Conservation (phyloP, 2,797 vertebrate species). For the Sphenopsis melanotis region DNA sequence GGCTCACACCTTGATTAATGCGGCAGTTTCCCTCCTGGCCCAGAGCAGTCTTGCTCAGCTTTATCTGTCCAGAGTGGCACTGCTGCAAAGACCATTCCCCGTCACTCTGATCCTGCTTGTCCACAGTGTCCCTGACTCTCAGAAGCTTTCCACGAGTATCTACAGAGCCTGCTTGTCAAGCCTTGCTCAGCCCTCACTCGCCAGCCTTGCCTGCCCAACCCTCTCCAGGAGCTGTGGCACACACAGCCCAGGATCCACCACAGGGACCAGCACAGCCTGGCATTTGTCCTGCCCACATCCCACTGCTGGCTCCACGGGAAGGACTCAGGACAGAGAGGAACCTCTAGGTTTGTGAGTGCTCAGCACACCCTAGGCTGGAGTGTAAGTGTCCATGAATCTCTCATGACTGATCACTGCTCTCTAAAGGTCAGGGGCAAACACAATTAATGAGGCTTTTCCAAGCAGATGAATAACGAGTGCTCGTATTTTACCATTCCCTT, state of each 20-base stretch:
- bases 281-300: neutral
- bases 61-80: neutral
- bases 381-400: neutral
- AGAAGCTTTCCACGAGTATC: neutral
- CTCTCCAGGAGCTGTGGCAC: neutral
- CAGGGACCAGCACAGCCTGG: accelerated
- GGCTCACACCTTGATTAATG: constrained; percentile 41
- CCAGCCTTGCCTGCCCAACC: neutral
- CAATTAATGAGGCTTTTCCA: neutral
- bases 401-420: neutral
- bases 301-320: accelerated
- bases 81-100: neutral
- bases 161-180: accelerated
- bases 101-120: neutral
- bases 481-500: neutral
- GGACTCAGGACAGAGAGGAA: neutral
- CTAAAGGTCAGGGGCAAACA: neutral
- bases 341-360: neutral
- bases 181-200: neutral
- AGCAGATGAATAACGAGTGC: neutral
- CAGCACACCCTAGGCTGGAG: neutral
- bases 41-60: constrained; percentile 7
- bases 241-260: accelerated
- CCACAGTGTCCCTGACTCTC: neutral
- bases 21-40: neutral